Base-by-base conservation (phyloP, 2,797 vertebrate genomes). In the Melanogrammus aeglefinus region DNA sequence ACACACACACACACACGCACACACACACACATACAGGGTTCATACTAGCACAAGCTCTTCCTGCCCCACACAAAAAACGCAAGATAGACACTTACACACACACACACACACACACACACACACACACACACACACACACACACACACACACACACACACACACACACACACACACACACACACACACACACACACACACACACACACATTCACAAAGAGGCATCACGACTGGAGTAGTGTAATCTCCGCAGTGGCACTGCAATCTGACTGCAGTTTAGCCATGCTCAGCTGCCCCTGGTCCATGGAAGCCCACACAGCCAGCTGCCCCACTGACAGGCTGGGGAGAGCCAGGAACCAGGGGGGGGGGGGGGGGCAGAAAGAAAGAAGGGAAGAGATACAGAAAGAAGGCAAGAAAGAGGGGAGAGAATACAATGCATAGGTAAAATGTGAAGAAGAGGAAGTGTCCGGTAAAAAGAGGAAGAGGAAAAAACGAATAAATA, bases 201-300 rank as follows among this genome's bases (percentile, higher is more conserved):
- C 73, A 81, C 70, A 80, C 73, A 75, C 78, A 75, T 69, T 72
- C 74, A 83, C 74, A 74, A 73, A 83, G 79, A 86, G 88, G 85
- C 83, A 80, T 81, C 83, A 76, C 82, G 84, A 83, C 83, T 86
- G 83, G 79, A 89, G 85, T 83, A 81, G 83, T 81, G 83, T 91
- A 91, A 91, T 92, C 90, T 91, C 91, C 76, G 92, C 91, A 93
- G 90, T 90, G 90, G 89, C 29, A 84, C 85, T 89, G 90, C 78
- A 84, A 91, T 92, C 88, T 87, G 87, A 87, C 92, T 92, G 92
- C 91, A 93, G 91, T 93, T 93, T 92, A 93, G 86, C 86, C 88
- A 91, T 87, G 91, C 91, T 93, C 86, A 91, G 85, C 86, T 92
- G 90, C 90, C 83, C 90, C 81, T 80, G 86, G 86, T 89, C 90